Evolutionary conservation across 2,888 invertebrate species (phyloP).

Genomic region (Cheilosia soror): DNA sequence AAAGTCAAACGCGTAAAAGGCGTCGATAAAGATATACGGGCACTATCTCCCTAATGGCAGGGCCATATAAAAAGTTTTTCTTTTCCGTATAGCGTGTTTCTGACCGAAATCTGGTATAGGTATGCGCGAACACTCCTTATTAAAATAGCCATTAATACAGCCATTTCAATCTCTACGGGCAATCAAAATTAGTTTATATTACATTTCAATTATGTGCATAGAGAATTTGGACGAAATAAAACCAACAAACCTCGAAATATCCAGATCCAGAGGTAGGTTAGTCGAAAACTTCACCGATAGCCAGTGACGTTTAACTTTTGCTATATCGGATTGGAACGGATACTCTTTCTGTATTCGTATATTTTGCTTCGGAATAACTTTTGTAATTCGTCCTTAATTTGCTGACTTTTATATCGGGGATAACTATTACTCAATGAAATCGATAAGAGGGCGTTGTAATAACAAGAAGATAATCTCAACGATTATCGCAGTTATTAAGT

Average conservation of each 20-base stretch:
- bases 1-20: constrained; percentile 66
- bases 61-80: constrained; percentile 43
- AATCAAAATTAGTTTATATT: constrained; percentile 71
- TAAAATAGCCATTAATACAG: constrained; percentile 69
- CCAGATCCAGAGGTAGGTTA: background rate
- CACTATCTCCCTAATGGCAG: constrained; percentile 44
- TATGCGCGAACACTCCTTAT: constrained; percentile 72
- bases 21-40: constrained; percentile 69
- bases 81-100: constrained; percentile 47
- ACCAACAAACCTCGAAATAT: background rate
- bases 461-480: constrained; percentile 37
- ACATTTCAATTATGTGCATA: constrained; percentile 68
- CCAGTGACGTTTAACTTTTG: constrained; percentile 32
- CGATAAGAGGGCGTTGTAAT: constrained; percentile 28
- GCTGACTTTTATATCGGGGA: constrained; percentile 27
- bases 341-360: background rate
- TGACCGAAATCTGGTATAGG: constrained; percentile 50
- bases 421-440: constrained; percentile 62
- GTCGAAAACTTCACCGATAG: constrained; percentile 40
- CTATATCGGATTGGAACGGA: constrained; percentile 25
- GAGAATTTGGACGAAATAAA: background rate
- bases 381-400: constrained; percentile 56
- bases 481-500: constrained; percentile 62
- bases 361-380: constrained; percentile 26
- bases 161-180: constrained; percentile 64